Evolutionary conservation across 2,888 invertebrate genomes (phyloP), one percentile per base, ranked within the genome.

Genomic region (Chrysomela aeneicollis): DNA sequence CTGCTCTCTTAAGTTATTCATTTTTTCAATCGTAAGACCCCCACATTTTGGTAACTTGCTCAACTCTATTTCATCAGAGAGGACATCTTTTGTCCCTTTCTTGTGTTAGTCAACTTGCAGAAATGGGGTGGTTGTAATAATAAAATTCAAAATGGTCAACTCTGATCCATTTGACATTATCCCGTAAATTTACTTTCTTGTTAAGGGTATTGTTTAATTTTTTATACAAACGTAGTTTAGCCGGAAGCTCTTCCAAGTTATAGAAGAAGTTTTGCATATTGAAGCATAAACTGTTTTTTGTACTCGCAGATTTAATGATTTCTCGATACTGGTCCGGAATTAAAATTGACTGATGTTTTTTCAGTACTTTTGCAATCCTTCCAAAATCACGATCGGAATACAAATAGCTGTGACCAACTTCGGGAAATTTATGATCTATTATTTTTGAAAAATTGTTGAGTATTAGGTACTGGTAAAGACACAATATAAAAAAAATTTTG

Each of bases 361-460:
- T 58, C 19, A 78, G 58, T 49, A 74, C 67, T 63, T 77, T 78
- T 71, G 78, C 75, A 32, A 77, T 76, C 35, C 71, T 59, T 51
- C 77, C 76, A 71, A 78, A 78, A 72, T 79, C 55, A 2, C 55
- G 17, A 37, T 55, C 35, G 9, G 55, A 55, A 42, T 55, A 35
- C n/a, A 55, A 18, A n/a, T 55, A 55, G 55, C 37, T 21, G 37
- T 37, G 37, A 21, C 55, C 42, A n/a, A 55, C 42, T n/a, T 55
- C 37, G n/a, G 55, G 55, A 18, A 55, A 55, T 42, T 55, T 19
- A 21, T 55, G 42, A n/a, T 55, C 55, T 42, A 35, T 37, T 19
- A 37, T 37, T 37, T 35, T 19, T 6, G 32, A 54, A 10, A 54
- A 32, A 10, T 35, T 32, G 19, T 55, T 55, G 18, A 55, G 19